Evolutionary conservation across 2,888 invertebrate species (phyloP).

Genomic region (Andrena hattorfiana): DNA sequence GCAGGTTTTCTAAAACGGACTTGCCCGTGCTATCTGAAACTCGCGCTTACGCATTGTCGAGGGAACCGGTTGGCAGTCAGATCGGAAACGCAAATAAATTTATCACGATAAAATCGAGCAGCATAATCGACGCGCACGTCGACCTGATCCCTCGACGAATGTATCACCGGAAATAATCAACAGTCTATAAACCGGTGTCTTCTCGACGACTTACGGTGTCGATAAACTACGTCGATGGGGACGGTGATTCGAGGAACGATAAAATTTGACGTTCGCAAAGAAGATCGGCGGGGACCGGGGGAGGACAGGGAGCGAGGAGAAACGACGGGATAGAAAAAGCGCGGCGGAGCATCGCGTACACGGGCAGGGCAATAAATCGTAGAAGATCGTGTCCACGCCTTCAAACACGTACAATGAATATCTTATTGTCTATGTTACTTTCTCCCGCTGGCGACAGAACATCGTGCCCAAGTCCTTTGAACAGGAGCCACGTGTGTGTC

Average conservation of each 20-base stretch:
- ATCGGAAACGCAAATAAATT: slow-evolving; percentile 49
- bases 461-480: slow-evolving; percentile 29
- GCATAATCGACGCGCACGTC: slow-evolving; percentile 39
- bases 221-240: slow-evolving; percentile 28
- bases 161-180: slow-evolving; percentile 45
- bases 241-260: slow-evolving; percentile 27
- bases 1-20: slow-evolving; percentile 19
- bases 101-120: slow-evolving; percentile 49
- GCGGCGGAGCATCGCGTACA: neutral
- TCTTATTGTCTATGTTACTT: slow-evolving; percentile 64
- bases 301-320: neutral
- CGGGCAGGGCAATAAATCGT: slow-evolving; percentile 48
- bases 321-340: neutral
- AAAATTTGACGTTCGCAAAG: slow-evolving; percentile 17
- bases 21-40: neutral
- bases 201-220: slow-evolving; percentile 22
- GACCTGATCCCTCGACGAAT: slow-evolving; percentile 23
- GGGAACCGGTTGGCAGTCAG: slow-evolving; percentile 20
- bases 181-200: slow-evolving; percentile 32
- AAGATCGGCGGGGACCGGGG: neutral
- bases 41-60: slow-evolving; percentile 24
- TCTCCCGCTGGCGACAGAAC: slow-evolving; percentile 36
- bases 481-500: slow-evolving; percentile 48
- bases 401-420: slow-evolving; percentile 55
- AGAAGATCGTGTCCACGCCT: slow-evolving; percentile 37